phyloP scores from a whole-genome alignment of 2,113 vertebrate genomes.

The Nannospalax galili region DNA sequence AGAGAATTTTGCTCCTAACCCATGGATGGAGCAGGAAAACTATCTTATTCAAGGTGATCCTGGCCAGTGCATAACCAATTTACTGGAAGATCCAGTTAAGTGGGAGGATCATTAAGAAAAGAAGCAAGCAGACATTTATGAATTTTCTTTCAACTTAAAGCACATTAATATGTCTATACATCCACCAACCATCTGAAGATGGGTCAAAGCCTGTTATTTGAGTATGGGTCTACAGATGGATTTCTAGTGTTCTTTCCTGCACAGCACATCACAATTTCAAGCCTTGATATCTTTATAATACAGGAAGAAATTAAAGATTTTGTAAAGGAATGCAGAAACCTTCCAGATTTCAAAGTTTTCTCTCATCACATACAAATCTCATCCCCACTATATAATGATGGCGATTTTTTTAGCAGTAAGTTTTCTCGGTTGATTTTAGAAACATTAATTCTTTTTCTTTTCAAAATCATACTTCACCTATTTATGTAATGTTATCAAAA shows the following conservation, averaged over 20 bases:
- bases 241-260: neutral
- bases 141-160: constrained; percentile 38
- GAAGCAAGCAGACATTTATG: neutral
- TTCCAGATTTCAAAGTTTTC: neutral
- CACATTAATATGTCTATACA: neutral
- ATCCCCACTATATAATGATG: neutral
- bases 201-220: neutral
- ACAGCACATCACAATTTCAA: neutral
- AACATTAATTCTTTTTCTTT: constrained; percentile 27
- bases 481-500: constrained; percentile 11
- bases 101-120: neutral
- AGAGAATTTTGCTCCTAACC: constrained; percentile 13
- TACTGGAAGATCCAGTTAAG: neutral
- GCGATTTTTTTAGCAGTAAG: constrained; percentile 8
- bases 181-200: neutral
- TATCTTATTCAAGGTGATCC: neutral
- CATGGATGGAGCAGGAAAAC: neutral
- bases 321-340: neutral
- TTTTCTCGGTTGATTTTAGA: constrained; percentile 38
- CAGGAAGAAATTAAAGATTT: constrained; percentile 14
- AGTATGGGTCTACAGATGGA: neutral
- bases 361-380: constrained; percentile 8
- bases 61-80: neutral
- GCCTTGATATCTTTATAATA: neutral
- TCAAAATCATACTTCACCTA: constrained; percentile 2